A percentile compares a stretch with the other conserved stretches of the same genome.
These are phyloP conservation scores for Alexandromys oeconomus DNA, from an alignment of 2,797 vertebrate species.

Conservation along the genomic window DNA sequence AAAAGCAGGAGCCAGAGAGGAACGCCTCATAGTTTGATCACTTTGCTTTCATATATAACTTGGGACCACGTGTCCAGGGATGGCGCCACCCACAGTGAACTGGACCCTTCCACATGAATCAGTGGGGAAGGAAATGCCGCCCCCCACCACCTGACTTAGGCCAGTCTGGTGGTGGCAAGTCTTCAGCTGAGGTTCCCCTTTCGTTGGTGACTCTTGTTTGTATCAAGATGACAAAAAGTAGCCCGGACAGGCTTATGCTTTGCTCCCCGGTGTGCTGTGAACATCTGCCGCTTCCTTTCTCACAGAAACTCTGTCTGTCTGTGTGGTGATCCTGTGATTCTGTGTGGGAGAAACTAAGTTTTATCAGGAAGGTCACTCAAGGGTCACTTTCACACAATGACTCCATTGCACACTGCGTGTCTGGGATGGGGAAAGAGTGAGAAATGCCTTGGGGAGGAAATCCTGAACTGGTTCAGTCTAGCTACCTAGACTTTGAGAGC, in stretches of 20 bases:
- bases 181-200: background rate
- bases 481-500: background rate
- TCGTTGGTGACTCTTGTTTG: background rate
- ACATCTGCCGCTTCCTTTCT: background rate
- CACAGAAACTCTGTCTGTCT: background rate
- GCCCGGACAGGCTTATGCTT: background rate
- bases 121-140: background rate
- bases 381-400: background rate
- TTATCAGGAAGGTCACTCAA: background rate
- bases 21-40: background rate
- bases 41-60: background rate
- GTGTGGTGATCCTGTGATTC: background rate
- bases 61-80: background rate
- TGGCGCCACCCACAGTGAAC: background rate
- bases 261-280: background rate
- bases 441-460: no score
- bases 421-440: background rate
- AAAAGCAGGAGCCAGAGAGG: background rate
- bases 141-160: no score
- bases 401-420: background rate
- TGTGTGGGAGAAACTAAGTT: background rate
- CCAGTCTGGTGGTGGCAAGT: background rate
- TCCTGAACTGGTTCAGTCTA: background rate
- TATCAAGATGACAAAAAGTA: background rate
- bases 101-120: background rate